These are phyloP conservation scores for Aleiodes sp. DNA, from an alignment of 1,140 invertebrate genomes.

Conservation along the genomic window DNA sequence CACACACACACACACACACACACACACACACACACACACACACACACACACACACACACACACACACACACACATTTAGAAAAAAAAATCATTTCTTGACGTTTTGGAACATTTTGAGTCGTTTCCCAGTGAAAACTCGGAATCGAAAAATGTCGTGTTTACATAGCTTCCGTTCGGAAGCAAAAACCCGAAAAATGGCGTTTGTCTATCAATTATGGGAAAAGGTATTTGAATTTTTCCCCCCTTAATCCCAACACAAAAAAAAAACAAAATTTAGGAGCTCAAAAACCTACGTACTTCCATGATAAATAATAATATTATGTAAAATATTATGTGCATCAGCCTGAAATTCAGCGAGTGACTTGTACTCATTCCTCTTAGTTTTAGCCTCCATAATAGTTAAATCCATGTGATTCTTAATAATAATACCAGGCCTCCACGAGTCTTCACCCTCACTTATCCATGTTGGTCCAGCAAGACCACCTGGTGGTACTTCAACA, in stretches of 20 bases:
- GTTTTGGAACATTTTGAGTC: no score
- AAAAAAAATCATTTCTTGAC: no score
- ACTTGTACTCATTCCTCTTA: slow-evolving; percentile 54
- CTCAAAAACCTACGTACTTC: slow-evolving; percentile 43
- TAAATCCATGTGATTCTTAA: slow-evolving; percentile 62
- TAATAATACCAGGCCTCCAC: slow-evolving; percentile 57
- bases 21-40: no score
- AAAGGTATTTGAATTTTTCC: no score
- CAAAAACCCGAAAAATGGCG: no score
- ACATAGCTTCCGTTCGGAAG: no score
- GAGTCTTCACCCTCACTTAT: slow-evolving; percentile 59
- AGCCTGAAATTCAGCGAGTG: slow-evolving; percentile 57
- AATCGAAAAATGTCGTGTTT: no score
- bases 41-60: no score
- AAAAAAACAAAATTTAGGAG: background rate
- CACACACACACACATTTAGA: no score
- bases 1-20: background rate
- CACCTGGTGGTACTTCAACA: slow-evolving; percentile 46
- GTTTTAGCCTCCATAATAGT: slow-evolving; percentile 61
- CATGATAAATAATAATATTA: slow-evolving; percentile 60
- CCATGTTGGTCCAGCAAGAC: slow-evolving; percentile 56
- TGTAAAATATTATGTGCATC: slow-evolving; percentile 62
- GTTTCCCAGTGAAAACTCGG: no score
- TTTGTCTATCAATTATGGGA: no score
- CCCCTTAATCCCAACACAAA: no score